Base-by-base conservation (phyloP, 2,797 vertebrate genomes). In the Chromis chromis region DNA sequence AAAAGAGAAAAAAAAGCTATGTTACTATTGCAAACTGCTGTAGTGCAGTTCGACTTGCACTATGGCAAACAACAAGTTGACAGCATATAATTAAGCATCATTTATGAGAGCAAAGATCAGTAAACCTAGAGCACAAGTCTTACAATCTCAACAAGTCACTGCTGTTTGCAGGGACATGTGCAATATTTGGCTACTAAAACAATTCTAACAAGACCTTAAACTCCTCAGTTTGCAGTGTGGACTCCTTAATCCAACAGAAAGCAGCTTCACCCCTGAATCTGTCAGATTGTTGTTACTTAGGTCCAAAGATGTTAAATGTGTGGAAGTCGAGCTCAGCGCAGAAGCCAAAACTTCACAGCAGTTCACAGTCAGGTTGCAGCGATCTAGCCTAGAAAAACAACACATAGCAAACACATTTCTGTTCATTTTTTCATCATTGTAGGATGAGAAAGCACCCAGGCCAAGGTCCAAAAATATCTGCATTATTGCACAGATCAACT, bases 261-360 rank as follows among this genome's bases (percentile, higher is more conserved):
- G 78, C 21, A 78, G 68, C 11, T 59, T 70, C 63, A 88, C 67
- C 2, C 86, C 88, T 21, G 65, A 76, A 63, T 89, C 82, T 44
- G 25, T 79, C n/a, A 89, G 74, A 0, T 36, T 70, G 58, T 90
- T 90, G 40, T 84, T 49, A 58, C 82, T 87, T 49, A 88, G 46
- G 68, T 90, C 85, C 16, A 90, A 64, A 31, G 79, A 72, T 61
- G 11, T 76, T 56, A 90, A 42, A 24, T 49, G 59, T 53, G 74
- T 86, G 12, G 64, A 76, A 1, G 72, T 44, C 0, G 59, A 81
- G 55, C 62, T 79, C 21, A 90, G 57, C 4, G 46, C 60, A 2
- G 74, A 76, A 11, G 80, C 75, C 68, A 90, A 49, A 22, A 11
- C 27, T 14, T 67, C 17, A 46, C 87, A 89, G 65, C 72, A 76